Evolutionary conservation across 1,140 invertebrate genomes (phyloP), one percentile per base, ranked within the genome.

Genomic region (Meloidogyne hapla): DNA sequence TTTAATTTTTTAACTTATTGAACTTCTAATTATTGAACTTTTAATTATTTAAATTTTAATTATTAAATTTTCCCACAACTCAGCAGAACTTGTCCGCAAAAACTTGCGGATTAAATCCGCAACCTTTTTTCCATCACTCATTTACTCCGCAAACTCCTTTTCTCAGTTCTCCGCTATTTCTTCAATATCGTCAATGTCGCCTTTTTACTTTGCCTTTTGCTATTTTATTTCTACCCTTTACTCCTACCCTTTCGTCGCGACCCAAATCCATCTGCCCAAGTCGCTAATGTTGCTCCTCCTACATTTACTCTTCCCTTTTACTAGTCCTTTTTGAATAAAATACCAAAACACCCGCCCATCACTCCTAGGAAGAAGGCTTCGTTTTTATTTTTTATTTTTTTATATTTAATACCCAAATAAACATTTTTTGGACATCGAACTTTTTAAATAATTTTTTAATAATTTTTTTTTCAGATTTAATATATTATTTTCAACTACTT

Each of bases 191-290:
- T 56, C n/a, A 33, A 8, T 56, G 48, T 56, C 18, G n/a, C 48
- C 48, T 56, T 56, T 56, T 56, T 56, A 56, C n/a, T 56, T 21
- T 8, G 33, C 33, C 33, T 33, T 33, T 33, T 33, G 33, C 33
- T 56, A n/a, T 56, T 56, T 56, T 56, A 18, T 48, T 15, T 48
- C 45, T 15, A n/a, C 18, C 48, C 48, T n/a, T 38, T 68, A 45
- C n/a, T 68, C 42, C 12, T 68, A 40, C 42, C 26, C 66, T 68
- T 33, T 42, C 21, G 5, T 68, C 25, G 21, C 66, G 21, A 68
- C 42, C 66, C 42, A 68, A 68, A 21, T 45, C 66, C 66, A 45
- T 25, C 42, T 68, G 33, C 38, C 66, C 42, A 68, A 23, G n/a
- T 10, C 28, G 66, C 25, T 40, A 40, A 68, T 56, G 18, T 56